Conservation (phyloP, 2,888 invertebrate genomes). For the Eurois occulta region DNA sequence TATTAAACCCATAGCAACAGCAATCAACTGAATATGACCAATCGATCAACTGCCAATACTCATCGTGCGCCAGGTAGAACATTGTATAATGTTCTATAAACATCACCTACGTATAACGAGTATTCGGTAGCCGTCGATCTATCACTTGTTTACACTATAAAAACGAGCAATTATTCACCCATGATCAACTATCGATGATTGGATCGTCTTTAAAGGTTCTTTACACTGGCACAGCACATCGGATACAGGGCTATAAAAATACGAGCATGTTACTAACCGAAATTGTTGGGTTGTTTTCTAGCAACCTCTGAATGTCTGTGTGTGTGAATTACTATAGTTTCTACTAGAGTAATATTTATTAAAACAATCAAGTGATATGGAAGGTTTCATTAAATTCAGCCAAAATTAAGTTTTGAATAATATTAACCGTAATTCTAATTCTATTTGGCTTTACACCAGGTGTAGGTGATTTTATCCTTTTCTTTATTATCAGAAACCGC, state of each 20-base stretch:
- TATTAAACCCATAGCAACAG: background rate
- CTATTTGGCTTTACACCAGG: background rate
- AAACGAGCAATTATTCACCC: constrained; percentile 63
- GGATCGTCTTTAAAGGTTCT: constrained; percentile 46
- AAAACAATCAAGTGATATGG: background rate
- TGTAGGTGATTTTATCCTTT: background rate
- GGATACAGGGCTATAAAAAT: background rate
- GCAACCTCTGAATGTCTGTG: too few species aligned
- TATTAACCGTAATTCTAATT: background rate
- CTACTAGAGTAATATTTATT: background rate
- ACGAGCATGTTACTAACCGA: background rate
- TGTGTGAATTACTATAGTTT: too few species aligned
- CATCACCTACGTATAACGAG: constrained; percentile 17
- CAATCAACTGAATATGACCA: background rate
- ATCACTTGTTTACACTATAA: constrained; percentile 58
- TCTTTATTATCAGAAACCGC: background rate
- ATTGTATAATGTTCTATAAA: background rate
- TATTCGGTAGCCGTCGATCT: constrained; percentile 53
- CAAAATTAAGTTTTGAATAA: background rate
- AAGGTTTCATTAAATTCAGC: background rate
- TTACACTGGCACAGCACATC: constrained; percentile 25
- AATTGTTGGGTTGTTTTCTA: background rate
- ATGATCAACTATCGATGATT: constrained; percentile 66
- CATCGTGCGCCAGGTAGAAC: background rate
- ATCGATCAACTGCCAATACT: constrained; percentile 40